Evolutionary conservation across 2,113 vertebrate genomes (phyloP).

Genomic region (Antennarius striatus): DNA sequence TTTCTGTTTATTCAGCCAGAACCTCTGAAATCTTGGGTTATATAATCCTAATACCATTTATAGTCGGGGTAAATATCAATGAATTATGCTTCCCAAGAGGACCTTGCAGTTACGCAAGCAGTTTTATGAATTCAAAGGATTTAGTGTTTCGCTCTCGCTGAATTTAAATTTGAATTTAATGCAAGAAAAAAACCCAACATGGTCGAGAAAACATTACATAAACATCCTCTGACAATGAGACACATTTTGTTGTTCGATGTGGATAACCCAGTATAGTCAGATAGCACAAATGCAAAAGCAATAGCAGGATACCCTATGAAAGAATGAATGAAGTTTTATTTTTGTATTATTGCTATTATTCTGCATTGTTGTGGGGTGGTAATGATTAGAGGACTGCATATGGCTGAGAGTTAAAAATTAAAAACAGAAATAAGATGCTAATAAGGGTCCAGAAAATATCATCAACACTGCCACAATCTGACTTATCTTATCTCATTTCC

Average conservation of each 20-base stretch:
- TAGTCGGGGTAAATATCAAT: conserved; percentile 19
- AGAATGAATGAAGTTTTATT: too few relatives aligned
- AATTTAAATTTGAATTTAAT: conserved; percentile 26
- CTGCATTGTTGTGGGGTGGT: conserved; percentile 4
- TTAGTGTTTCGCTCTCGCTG: conserved; percentile 32
- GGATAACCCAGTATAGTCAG: conserved; percentile 15
- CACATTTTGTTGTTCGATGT: conserved; percentile 5
- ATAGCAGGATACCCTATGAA: too few relatives aligned
- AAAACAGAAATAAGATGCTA: conserved; percentile 7
- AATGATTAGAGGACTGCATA: not conserved
- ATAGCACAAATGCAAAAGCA: too few relatives aligned
- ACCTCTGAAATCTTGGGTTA: conserved; percentile 4
- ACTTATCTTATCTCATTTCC: conserved; percentile 21
- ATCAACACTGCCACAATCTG: conserved; percentile 14
- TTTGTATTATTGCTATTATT: not conserved
- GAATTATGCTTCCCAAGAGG: conserved; percentile 33
- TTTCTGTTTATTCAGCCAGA: conserved; percentile 8
- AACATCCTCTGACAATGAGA: conserved; percentile 26
- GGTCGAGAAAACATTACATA: conserved; percentile 30
- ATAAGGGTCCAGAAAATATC: conserved; percentile 25
- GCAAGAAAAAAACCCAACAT: not conserved
- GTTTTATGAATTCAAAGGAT: conserved; percentile 41
- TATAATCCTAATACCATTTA: conserved; percentile 22
- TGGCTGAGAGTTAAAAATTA: not conserved
- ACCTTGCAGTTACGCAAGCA: conserved; percentile 30